Conservation (phyloP, 2,888 invertebrate genomes). For the Ophion slaviceki region DNA sequence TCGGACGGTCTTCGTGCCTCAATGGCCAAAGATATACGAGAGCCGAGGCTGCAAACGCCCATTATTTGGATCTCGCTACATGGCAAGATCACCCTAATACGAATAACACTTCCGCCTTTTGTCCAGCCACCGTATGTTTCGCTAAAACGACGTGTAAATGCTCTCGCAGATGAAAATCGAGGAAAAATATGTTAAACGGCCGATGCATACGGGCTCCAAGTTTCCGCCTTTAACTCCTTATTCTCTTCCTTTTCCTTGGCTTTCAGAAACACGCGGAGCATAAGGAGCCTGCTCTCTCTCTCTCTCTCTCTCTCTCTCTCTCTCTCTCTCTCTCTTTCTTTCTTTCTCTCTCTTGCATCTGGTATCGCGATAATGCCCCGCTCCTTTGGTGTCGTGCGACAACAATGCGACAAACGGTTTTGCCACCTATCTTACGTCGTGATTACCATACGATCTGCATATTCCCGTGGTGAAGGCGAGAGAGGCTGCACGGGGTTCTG, state of each 20-base stretch:
- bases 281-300: slow-evolving; percentile 53
- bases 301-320: slow-evolving; percentile 29
- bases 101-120: slow-evolving; percentile 27
- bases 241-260: slow-evolving; percentile 29
- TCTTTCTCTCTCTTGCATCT: slow-evolving; percentile 58
- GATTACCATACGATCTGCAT: slow-evolving; percentile 82
- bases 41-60: too few relatives aligned
- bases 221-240: slow-evolving; percentile 51
- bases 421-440: slow-evolving; percentile 75
- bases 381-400: slow-evolving; percentile 67
- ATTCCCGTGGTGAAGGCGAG: slow-evolving; percentile 73
- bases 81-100: slow-evolving; percentile 7
- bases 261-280: slow-evolving; percentile 43
- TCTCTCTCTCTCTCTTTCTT: slow-evolving; percentile 25
- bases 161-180: slow-evolving; percentile 56
- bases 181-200: slow-evolving; percentile 64
- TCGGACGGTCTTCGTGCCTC: too few relatives aligned
- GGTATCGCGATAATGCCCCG: slow-evolving; percentile 66
- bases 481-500: slow-evolving; percentile 53
- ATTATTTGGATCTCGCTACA: too few relatives aligned
- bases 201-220: slow-evolving; percentile 52
- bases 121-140: slow-evolving; percentile 26
- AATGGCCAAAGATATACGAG: too few relatives aligned
- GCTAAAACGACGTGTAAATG: slow-evolving; percentile 49
- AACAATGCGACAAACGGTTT: slow-evolving; percentile 75